phyloP scores from a whole-genome alignment of 2,797 vertebrate genomes.

The Sebastes vulpes region DNA sequence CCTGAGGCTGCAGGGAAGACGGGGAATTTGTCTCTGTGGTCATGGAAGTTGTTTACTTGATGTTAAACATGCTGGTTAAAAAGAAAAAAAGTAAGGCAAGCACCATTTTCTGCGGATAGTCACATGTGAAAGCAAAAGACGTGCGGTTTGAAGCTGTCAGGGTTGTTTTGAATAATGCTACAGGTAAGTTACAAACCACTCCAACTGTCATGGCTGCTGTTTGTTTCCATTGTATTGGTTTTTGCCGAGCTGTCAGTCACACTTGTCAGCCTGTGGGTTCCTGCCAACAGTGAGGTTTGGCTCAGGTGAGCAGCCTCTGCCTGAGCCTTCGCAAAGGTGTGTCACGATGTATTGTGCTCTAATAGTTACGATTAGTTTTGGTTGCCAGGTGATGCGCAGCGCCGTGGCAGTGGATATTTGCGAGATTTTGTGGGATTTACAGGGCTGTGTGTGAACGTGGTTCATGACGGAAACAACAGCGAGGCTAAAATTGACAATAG shows the following conservation, averaged over 20 bases:
- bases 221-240: slow-evolving; percentile 27
- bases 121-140: not conserved
- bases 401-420: not conserved
- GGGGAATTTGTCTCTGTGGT: slow-evolving; percentile 7
- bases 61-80: not conserved
- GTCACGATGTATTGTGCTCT: slow-evolving; percentile 16
- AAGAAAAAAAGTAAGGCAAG: not conserved
- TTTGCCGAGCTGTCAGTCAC: slow-evolving; percentile 41
- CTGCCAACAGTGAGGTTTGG: slow-evolving; percentile 56
- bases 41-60: not conserved
- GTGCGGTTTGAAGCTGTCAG: slow-evolving; percentile 29
- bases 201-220: slow-evolving; percentile 37
- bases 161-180: slow-evolving; percentile 41
- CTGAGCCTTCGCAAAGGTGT: slow-evolving; percentile 37
- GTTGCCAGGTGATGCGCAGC: slow-evolving; percentile 21
- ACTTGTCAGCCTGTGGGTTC: slow-evolving; percentile 31
- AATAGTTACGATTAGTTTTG: slow-evolving; percentile 42
- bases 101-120: not conserved
- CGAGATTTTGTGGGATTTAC: slow-evolving; percentile 17
- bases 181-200: slow-evolving; percentile 21
- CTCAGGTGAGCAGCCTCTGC: slow-evolving; percentile 36
- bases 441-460: not conserved
- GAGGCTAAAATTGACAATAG: not conserved
- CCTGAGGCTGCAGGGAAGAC: slow-evolving; percentile 1
- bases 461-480: not conserved